phyloP scores from a whole-genome alignment of 2,888 invertebrate species.

The Eudasyphora cyanicolor region DNA sequence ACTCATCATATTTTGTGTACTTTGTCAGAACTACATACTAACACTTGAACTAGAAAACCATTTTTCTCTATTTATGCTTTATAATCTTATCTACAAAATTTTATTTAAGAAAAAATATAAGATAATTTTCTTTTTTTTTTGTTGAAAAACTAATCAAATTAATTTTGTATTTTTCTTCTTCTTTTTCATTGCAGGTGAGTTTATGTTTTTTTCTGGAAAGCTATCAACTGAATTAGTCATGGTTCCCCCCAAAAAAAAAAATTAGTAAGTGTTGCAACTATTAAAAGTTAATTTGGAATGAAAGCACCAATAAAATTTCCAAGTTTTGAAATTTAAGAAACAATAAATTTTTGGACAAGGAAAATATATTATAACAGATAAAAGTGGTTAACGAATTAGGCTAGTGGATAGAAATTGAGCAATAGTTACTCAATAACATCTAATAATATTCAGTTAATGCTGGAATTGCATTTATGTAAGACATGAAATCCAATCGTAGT shows the following conservation, averaged over 20 bases:
- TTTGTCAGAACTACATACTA: background rate
- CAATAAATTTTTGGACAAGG: no score
- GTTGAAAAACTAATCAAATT: background rate
- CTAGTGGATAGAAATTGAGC: no score
- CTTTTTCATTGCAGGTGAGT: constrained; percentile 36
- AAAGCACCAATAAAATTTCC: no score
- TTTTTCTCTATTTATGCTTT: background rate
- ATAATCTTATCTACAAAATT: constrained; percentile 22
- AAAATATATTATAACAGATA: no score
- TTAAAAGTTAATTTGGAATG: no score
- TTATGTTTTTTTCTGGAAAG: background rate
- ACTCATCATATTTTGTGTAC: no score
- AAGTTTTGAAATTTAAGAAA: background rate
- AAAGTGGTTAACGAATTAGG: no score
- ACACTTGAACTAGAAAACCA: background rate
- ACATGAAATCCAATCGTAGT: no score
- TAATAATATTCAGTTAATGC: no score
- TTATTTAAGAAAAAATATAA: constrained; percentile 9
- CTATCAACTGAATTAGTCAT: background rate
- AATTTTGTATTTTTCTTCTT: background rate
- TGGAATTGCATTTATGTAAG: no score
- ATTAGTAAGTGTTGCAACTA: no score
- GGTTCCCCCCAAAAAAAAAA: background rate
- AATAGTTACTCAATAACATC: no score
- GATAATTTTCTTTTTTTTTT: constrained; percentile 1